Evolutionary conservation across 2,888 invertebrate genomes (phyloP), one percentile per base, ranked within the genome.

Genomic region (Prosapia bicincta): DNA sequence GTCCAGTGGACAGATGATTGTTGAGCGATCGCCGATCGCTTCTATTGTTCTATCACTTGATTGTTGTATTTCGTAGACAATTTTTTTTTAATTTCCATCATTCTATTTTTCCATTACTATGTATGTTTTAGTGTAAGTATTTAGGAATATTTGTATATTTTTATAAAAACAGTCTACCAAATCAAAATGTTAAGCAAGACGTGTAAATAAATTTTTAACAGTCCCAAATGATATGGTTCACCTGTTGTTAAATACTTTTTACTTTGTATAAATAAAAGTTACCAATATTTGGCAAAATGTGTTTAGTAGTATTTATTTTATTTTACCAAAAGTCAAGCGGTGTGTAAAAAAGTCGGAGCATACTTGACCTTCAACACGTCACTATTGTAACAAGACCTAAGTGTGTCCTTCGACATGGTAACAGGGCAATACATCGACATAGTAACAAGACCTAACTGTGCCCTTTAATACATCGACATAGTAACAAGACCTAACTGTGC

Each of bases 181-280:
- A 30, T 69, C 32, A 30, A 69, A 69, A 32, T 69, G 24, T 30
- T 69, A 32, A 69, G 32, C 24, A 68, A 68, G 24, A 69, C 13
- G 30, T 30, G 32, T 32, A 69, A 20, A 54, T 54, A 54, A 54
- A 20, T 54, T 38, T 54, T 54, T 54, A 54, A 54, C 54, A 54
- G 20, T 54, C 54, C 54, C n/a, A 54, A 54, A 54, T 54, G 20
- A 54, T 54, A 13, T 54, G 54, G 54, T 54, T 54, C 54, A 13
- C 54, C 54, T 20, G 67, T 73, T 73, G 73, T 73, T 73, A 73
- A 67, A 73, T 75, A 68, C 65, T 75, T 75, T 75, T 75, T 75
- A 71, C 75, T 71, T 71, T 79, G 79, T 79, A 79, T 78, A 79
- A 79, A 79, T 79, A 79, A 76, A 79, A 79, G 79, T 79, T 79